These are phyloP conservation scores for Dipodomys stephensi DNA, from an alignment of 2,113 vertebrate species.

Conservation along the genomic window DNA sequence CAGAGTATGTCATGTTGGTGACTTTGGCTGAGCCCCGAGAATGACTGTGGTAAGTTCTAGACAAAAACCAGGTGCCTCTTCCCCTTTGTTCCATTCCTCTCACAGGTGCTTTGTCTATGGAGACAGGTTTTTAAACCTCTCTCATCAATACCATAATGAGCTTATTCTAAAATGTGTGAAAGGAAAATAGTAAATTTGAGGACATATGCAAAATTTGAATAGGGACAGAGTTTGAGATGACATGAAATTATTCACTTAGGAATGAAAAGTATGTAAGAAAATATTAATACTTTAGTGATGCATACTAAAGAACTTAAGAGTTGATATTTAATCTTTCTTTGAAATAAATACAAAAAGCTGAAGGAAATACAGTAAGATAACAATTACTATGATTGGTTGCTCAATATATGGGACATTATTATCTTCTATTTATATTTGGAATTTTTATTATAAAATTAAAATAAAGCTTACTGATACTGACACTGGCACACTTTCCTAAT, in stretches of 20 bases:
- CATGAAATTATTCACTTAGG: background rate
- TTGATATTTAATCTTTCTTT: background rate
- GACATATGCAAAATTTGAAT: background rate
- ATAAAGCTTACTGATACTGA: background rate
- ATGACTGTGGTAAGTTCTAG: background rate
- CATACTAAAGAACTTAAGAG: background rate
- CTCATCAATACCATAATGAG: background rate
- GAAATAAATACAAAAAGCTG: conserved; percentile 38
- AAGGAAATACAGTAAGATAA: conserved; percentile 28
- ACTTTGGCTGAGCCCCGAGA: conserved; percentile 1
- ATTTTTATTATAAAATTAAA: conserved; percentile 41
- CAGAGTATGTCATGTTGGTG: background rate
- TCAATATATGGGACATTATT: background rate
- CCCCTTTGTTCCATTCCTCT: background rate
- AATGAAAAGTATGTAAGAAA: background rate
- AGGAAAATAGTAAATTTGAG: background rate
- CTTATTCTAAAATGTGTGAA: conserved; percentile 41
- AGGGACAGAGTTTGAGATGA: background rate
- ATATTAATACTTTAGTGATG: conserved; percentile 11
- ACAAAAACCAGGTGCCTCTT: background rate
- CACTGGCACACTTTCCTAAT: background rate
- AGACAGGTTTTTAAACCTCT: background rate
- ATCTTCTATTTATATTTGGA: background rate
- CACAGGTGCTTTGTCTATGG: background rate
- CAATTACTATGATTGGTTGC: background rate